A percentile compares a stretch with the other conserved stretches of the same genome.
Evolutionary conservation across 1,140 invertebrate species (phyloP).

Genomic region (Thalassaphorura encarpata): DNA sequence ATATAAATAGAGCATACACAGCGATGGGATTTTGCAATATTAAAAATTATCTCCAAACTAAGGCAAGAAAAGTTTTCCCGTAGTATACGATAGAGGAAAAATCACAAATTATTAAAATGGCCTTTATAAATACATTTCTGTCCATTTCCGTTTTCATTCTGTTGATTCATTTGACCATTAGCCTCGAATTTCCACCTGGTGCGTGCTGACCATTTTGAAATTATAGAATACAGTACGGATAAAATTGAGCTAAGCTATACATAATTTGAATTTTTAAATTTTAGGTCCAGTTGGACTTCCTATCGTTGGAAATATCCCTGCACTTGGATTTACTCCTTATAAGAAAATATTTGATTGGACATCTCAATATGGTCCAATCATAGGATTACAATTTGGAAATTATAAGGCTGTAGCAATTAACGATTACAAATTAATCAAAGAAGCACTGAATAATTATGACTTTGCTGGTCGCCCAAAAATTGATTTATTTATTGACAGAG

Average conservation of each 20-base stretch:
- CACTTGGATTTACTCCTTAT: conserved; percentile 15
- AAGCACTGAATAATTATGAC: not conserved
- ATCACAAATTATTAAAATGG: too few relatives aligned
- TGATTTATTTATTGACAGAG: conserved; percentile 8
- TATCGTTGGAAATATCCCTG: conserved; percentile 16
- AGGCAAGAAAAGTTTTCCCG: too few relatives aligned
- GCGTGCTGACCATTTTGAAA: not conserved
- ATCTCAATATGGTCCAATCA: conserved; percentile 21
- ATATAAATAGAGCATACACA: too few relatives aligned
- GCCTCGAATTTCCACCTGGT: too few relatives aligned
- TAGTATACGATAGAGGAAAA: too few relatives aligned
- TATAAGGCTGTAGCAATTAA: conserved; percentile 21
- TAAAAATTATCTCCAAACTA: too few relatives aligned
- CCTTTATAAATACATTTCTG: too few relatives aligned
- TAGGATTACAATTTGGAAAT: conserved; percentile 15
- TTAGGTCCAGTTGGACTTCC: conserved; percentile 25
- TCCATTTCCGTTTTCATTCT: too few relatives aligned
- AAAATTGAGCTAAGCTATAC: not conserved
- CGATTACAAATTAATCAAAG: conserved; percentile 20
- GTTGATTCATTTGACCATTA: too few relatives aligned
- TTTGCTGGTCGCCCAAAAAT: conserved; percentile 18
- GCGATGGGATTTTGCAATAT: too few relatives aligned
- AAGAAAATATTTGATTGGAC: conserved; percentile 8
- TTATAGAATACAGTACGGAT: not conserved
- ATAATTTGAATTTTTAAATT: not conserved